Conservation (phyloP, 2,797 vertebrate genomes). For the Cichlasoma orientale region DNA sequence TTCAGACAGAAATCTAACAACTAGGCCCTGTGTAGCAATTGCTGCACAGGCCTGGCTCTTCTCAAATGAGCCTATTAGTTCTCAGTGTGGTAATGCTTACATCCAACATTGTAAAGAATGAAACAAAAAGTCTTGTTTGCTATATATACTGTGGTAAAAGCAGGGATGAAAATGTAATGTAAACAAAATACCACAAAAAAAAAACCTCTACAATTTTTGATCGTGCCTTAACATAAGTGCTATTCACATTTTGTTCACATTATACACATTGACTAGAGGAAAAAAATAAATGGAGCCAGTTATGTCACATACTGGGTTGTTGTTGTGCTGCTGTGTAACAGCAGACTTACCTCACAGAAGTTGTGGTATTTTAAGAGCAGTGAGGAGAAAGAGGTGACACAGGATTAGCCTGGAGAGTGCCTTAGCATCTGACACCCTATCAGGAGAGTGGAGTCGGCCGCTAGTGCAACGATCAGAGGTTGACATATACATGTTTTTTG, state of each 20-base stretch:
- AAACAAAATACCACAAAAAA: background rate
- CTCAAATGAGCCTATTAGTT: background rate
- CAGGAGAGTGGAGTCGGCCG: conserved; percentile 21
- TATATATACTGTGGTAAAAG: background rate
- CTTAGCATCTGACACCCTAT: conserved; percentile 65
- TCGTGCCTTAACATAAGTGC: background rate
- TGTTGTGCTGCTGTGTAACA: conserved; percentile 24
- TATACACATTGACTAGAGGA: background rate
- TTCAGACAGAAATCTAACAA: background rate
- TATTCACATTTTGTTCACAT: background rate
- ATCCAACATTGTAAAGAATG: accelerated
- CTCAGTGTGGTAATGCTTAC: background rate
- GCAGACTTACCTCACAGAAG: conserved; percentile 52
- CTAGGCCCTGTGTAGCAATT: background rate
- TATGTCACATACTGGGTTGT: conserved; percentile 48
- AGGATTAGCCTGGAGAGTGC: conserved; percentile 67
- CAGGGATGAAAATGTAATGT: background rate
- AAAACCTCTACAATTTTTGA: background rate
- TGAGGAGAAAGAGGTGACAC: conserved; percentile 63
- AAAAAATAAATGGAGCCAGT: background rate
- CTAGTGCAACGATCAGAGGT: conserved; percentile 18
- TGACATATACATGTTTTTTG: conserved; percentile 28
- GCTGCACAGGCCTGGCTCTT: background rate
- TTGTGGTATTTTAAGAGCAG: conserved; percentile 73
- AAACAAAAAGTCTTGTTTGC: background rate